These are phyloP conservation scores for Kryphioiulus occultus DNA, from an alignment of 2,888 invertebrate genomes.

Conservation along the genomic window DNA sequence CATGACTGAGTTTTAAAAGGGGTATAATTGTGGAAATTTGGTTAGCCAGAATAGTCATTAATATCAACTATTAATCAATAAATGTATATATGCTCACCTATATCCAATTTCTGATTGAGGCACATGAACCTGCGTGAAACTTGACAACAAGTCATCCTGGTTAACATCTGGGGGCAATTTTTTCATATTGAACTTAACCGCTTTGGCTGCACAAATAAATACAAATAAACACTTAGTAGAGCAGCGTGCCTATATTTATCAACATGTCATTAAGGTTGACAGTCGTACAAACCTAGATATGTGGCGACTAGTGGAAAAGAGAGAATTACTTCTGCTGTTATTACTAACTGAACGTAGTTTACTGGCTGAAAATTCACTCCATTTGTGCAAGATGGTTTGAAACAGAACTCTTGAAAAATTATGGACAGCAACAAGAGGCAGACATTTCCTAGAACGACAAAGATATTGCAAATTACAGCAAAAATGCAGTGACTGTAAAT, in stretches of 20 bases:
- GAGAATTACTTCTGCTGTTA: slow-evolving; percentile 29
- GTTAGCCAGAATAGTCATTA: too few species aligned
- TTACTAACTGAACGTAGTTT: slow-evolving; percentile 13
- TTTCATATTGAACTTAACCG: slow-evolving; percentile 14
- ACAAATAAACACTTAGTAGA: neutral
- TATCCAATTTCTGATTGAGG: slow-evolving; percentile 44
- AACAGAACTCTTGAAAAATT: slow-evolving; percentile 44
- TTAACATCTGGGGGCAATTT: slow-evolving; percentile 25
- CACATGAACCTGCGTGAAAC: slow-evolving; percentile 36
- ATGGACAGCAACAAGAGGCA: neutral
- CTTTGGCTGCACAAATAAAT: neutral
- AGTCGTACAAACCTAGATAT: neutral
- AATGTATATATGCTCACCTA: neutral
- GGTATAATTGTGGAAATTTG: too few species aligned
- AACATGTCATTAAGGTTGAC: neutral
- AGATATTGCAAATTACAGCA: too few species aligned
- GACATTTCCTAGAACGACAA: neutral
- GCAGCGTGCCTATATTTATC: neutral
- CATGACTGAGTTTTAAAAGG: neutral
- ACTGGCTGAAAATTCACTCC: neutral
- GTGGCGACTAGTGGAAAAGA: slow-evolving; percentile 24
- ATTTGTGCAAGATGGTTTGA: slow-evolving; percentile 37
- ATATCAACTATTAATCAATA: neutral
- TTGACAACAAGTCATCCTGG: slow-evolving; percentile 40
- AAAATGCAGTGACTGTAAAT: too few species aligned